Percentiles rank a stretch among this genome's conserved stretches.
Evolutionary conservation across 2,797 vertebrate genomes (phyloP).

Genomic region (Myotis vivesi): DNA sequence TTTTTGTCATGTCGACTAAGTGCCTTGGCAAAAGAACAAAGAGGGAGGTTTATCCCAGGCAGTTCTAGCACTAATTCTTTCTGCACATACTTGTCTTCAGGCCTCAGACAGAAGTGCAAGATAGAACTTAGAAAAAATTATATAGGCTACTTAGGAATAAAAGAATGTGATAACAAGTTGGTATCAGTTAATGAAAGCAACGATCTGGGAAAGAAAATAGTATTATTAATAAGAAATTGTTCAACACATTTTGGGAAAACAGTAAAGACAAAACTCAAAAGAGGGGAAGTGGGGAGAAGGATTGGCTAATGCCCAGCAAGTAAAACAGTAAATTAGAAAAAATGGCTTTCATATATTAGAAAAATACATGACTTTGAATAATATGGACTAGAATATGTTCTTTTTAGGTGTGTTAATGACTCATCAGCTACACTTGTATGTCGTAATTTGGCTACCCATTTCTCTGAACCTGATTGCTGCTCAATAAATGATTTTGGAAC

Average conservation of each 20-base stretch:
- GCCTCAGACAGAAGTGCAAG: neutral
- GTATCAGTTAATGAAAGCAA: neutral
- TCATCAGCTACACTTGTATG: neutral
- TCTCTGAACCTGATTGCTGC: neutral
- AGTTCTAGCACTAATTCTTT: neutral
- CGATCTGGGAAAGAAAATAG: neutral
- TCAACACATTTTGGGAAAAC: neutral
- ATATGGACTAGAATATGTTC: neutral
- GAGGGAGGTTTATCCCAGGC: neutral
- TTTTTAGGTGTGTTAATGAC: neutral
- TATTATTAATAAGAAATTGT: neutral
- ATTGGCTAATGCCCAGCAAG: neutral
- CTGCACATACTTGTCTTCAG: neutral
- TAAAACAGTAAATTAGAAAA: neutral
- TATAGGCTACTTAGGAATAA: neutral
- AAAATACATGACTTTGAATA: neutral
- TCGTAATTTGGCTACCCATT: neutral
- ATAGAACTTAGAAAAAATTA: neutral
- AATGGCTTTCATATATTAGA: neutral
- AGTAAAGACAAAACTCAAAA: neutral
- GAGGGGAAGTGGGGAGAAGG: neutral
- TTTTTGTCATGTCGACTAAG: neutral
- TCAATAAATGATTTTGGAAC: neutral
- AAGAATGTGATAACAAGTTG: neutral
- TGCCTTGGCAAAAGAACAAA: conserved; percentile 26